Evolutionary conservation across 1,140 invertebrate genomes (phyloP).

Genomic region (Hylaeus anthracinus): DNA sequence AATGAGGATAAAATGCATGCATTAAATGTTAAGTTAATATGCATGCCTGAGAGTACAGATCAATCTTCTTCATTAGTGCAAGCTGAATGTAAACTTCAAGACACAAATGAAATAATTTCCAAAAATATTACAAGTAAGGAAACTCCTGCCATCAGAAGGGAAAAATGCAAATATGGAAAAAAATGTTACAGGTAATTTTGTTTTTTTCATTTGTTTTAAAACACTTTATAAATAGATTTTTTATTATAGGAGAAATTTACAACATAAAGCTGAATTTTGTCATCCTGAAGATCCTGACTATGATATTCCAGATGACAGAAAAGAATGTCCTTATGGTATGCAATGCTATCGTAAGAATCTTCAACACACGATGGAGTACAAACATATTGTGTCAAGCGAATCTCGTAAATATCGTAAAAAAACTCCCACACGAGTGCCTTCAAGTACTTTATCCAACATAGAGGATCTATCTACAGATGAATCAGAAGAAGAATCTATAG

Average conservation of each 20-base stretch:
- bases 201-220: not conserved
- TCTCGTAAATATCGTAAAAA: not conserved
- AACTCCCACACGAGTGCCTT: slow-evolving; percentile 38
- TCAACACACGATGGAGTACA: slow-evolving; percentile 79
- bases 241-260: slow-evolving; percentile 74
- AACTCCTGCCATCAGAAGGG: slow-evolving; percentile 39
- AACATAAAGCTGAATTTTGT: slow-evolving; percentile 76
- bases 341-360: slow-evolving; percentile 81
- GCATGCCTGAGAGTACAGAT: not conserved
- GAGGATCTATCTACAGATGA: slow-evolving; percentile 37
- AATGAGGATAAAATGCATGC: not conserved
- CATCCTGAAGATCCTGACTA: slow-evolving; percentile 82
- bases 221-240: not conserved
- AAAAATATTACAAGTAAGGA: not conserved
- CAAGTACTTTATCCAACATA: slow-evolving; percentile 34
- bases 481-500: slow-evolving; percentile 70
- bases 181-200: slow-evolving; percentile 75
- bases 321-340: slow-evolving; percentile 81
- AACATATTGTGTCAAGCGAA: slow-evolving; percentile 72
- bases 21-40: slow-evolving; percentile 3
- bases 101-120: not conserved
- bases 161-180: slow-evolving; percentile 74
- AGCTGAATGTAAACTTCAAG: not conserved
- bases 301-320: slow-evolving; percentile 75
- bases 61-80: not conserved